Base-by-base conservation (phyloP, 2,113 vertebrate species). In the Lipophrys pholis region DNA sequence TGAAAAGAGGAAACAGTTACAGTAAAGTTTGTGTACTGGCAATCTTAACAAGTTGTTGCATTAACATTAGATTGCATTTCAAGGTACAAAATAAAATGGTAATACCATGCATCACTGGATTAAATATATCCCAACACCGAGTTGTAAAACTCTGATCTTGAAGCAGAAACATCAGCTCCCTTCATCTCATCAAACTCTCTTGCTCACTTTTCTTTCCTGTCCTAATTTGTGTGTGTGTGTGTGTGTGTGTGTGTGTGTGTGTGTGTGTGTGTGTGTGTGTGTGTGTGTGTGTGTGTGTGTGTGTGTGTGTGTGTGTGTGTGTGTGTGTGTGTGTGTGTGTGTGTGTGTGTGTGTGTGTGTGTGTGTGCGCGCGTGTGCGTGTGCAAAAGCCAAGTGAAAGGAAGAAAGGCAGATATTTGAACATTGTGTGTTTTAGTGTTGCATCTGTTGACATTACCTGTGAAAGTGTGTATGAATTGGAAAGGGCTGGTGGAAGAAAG, bases 401-500 rank as follows among this genome's bases (percentile, higher is more conserved):
- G n/a, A 5, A 68, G 12, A 72, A 49, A 39, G 51, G 21, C 0
- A 5, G n/a, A 53, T n/a, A n/a, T n/a, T n/a, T n/a, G n/a, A n/a
- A n/a, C n/a, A n/a, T n/a, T 61, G 16, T 40, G 41, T 46, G 10
- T 49, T 17, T 40, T 8, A 6, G 5, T 40, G n/a, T 50, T 39
- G 49, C 63, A 17, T 46, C 48, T 84, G 67, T 86, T 79, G 52
- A 59, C 30, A 21, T 69, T 67, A 72, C 67, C 16, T 69, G 6
- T 67, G 49, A 40, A 8, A 53, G 40, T 48, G 39, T 15, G 63
- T 17, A 14, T 49, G 8, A 60, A 43, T 48, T 15, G 41, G 21
- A 30, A 30, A 30, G 21, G 68, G 69, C 84, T 43, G 40, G 55
- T 82, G 63, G 83, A 74, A 68, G 69, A 83, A 87, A 82, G 42